Base-by-base conservation (phyloP, 2,797 vertebrate genomes). In the Sebastes iracundus region DNA sequence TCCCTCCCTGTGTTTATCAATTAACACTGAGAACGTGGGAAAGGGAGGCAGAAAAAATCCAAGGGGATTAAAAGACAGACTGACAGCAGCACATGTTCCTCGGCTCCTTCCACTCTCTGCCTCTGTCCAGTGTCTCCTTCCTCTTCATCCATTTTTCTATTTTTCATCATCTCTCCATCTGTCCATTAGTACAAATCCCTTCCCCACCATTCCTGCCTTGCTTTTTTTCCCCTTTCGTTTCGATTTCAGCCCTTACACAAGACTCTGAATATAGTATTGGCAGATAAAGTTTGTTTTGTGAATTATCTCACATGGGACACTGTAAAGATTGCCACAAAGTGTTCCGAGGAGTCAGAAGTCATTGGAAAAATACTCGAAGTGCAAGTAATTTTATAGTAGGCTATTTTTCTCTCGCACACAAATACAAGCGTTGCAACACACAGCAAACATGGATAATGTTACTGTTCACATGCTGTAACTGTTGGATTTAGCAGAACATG, bases 11-110 rank as follows among this genome's bases (percentile, higher is more conserved):
- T 92, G 95, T 96, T 95, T 95, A 96, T 96, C 96, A 96, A 96
- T 96, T 96, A 96, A 94, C 94, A 94, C 93, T 90, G 87, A 85
- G 93, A 95, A 96, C 94, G 93, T 96, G 96, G 96, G 95, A 96
- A 96, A 88, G 93, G 83, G 88, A 92, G 88, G 85, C 90, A 79
- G 88, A 88, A 94, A 93, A 88, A 94, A 94, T 95, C 93, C 85
- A 74, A 90, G 82, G 82, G 93, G 95, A 96, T 96, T 96, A 96
- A 93, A 94, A 83, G 78, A 76, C 72, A 90, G 94, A 96, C 73
- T 93, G 95, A 96, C 95, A 92, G 94, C 93, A 91, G 84, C 96
- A 96, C 93, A 95, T 96, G 95, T 83, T 88, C 16, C 85, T 49
- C 25, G 49, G 75, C 78, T 82, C 25, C 68, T 77, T 91, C 82